A percentile compares a stretch with the other conserved stretches of the same genome.
phyloP scores from a whole-genome alignment of 2,888 invertebrate species.

The Melitaea athalia region DNA sequence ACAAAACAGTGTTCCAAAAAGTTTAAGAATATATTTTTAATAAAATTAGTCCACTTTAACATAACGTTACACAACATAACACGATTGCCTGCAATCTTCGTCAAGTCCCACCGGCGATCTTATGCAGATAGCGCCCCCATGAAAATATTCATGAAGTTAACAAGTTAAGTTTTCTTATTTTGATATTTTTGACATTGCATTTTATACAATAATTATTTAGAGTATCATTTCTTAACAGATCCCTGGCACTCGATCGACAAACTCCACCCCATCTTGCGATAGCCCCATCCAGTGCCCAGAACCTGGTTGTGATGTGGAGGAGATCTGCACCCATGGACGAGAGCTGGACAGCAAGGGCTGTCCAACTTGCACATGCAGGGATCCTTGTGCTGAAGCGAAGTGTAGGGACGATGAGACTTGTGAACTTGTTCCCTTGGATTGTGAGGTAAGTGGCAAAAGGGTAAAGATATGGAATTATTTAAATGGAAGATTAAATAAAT shows the following conservation, averaged over 20 bases:
- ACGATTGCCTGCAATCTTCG: too few relatives aligned
- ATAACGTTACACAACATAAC: too few relatives aligned
- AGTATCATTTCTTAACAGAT: conserved; percentile 48
- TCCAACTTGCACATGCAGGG: conserved; percentile 87
- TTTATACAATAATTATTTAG: neutral
- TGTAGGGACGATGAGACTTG: conserved; percentile 84
- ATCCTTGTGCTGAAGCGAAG: conserved; percentile 89
- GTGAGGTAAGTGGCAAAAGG: conserved; percentile 58
- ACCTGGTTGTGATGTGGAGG: conserved; percentile 56
- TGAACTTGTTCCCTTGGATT: conserved; percentile 71
- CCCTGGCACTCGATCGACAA: conserved; percentile 85
- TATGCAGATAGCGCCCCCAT: too few relatives aligned
- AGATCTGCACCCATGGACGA: conserved; percentile 64
- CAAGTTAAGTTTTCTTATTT: too few relatives aligned
- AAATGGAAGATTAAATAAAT: neutral
- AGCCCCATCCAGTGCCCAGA: conserved; percentile 60
- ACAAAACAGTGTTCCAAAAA: neutral
- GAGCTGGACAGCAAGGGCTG: conserved; percentile 83
- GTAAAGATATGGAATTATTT: neutral
- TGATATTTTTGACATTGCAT: neutral
- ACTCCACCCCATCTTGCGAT: conserved; percentile 76
- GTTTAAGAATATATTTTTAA: neutral
- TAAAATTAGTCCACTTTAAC: too few relatives aligned
- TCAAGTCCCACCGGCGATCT: too few relatives aligned
- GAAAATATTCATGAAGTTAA: too few relatives aligned